Evolutionary conservation across 1,140 invertebrate species (phyloP).

Genomic region (Drosophila busckii): DNA sequence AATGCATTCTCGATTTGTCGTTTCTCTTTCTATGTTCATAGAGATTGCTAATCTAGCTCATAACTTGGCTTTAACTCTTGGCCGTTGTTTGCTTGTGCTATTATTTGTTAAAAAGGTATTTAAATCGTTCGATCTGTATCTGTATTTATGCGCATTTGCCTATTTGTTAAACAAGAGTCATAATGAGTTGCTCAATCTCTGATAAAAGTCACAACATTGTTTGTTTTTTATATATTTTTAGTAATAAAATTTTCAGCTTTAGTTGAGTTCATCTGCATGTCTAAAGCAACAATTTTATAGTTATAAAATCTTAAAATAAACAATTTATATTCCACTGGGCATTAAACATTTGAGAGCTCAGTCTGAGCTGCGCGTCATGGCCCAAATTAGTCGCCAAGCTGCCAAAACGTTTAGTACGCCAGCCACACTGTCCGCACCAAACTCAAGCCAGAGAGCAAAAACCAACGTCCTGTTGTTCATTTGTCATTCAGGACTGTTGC

Average conservation of each 20-base stretch:
- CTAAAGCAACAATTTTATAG: no score
- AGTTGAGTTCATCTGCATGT: no score
- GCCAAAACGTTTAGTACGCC: slow-evolving; percentile 70
- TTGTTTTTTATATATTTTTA: no score
- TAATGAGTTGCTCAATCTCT: slow-evolving; percentile 61
- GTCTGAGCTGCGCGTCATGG: no score
- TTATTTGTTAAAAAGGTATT: slow-evolving; percentile 26
- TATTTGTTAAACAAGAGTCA: slow-evolving; percentile 67
- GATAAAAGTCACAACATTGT: no score
- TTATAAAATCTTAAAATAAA: no score
- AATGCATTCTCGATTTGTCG: slow-evolving; percentile 51
- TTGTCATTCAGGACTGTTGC: slow-evolving; percentile 65
- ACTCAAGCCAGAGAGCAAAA: slow-evolving; percentile 8
- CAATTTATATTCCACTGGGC: no score
- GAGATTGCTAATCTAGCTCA: slow-evolving; percentile 56
- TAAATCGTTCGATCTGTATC: slow-evolving; percentile 25
- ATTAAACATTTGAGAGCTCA: no score
- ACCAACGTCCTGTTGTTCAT: slow-evolving; percentile 53
- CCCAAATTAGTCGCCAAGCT: slow-evolving; percentile 69
- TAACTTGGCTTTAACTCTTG: no score
- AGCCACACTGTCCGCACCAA: slow-evolving; percentile 16
- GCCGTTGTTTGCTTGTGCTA: slow-evolving; percentile 33
- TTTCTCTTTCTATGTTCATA: slow-evolving; percentile 13
- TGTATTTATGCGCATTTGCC: slow-evolving; percentile 13
- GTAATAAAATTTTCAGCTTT: no score